phyloP scores from a whole-genome alignment of 2,113 vertebrate genomes.

The Gavia stellata region DNA sequence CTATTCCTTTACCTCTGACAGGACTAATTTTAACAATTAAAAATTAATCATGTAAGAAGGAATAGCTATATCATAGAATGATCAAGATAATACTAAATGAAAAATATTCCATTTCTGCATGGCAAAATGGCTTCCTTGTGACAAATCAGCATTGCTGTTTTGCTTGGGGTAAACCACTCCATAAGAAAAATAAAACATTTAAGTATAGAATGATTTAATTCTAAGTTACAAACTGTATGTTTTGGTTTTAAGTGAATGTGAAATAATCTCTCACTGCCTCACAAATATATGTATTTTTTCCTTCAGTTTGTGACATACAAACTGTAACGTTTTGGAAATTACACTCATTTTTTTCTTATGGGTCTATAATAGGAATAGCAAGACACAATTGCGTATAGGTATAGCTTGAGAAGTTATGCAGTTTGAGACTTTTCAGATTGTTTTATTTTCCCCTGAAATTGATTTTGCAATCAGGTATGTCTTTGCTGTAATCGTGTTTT shows the following conservation, averaged over 20 bases:
- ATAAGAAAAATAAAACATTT: conserved; percentile 37
- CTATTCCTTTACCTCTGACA: conserved; percentile 1
- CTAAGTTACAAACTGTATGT: conserved; percentile 3
- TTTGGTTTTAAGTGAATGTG: conserved; percentile 37
- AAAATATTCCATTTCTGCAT: conserved; percentile 1
- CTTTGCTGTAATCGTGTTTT: neutral
- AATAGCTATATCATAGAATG: conserved; percentile 45
- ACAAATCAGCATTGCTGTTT: conserved; percentile 54
- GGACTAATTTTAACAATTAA: conserved; percentile 33
- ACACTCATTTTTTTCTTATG: neutral
- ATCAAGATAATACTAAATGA: conserved; percentile 44
- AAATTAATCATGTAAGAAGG: conserved; percentile 35
- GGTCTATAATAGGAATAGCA: conserved; percentile 16
- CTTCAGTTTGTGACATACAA: conserved; percentile 28
- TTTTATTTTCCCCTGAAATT: conserved; percentile 5
- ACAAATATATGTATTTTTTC: neutral
- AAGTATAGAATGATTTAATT: conserved; percentile 40
- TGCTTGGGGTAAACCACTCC: conserved; percentile 36
- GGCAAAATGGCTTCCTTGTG: conserved; percentile 35
- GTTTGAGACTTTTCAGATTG: conserved; percentile 1
- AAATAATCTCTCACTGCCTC: conserved; percentile 15
- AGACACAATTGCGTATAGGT: neutral
- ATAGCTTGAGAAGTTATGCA: neutral
- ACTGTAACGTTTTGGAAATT: conserved; percentile 3
- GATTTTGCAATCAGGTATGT: neutral